These are phyloP conservation scores for Ondatra zibethicus DNA, from an alignment of 2,113 vertebrate genomes.

Conservation along the genomic window DNA sequence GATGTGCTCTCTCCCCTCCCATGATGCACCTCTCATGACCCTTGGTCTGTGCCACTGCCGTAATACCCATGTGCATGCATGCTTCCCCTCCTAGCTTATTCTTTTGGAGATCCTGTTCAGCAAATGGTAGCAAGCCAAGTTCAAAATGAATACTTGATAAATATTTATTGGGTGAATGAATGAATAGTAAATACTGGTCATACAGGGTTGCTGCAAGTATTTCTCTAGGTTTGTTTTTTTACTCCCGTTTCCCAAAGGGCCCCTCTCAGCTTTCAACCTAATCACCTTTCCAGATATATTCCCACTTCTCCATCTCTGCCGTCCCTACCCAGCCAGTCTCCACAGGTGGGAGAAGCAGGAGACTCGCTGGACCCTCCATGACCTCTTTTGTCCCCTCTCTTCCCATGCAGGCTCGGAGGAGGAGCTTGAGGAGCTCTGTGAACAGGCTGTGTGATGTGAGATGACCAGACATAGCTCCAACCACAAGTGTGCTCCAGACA, in stretches of 20 bases:
- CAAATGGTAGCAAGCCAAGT: conserved; percentile 29
- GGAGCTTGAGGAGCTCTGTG: conserved; percentile 91
- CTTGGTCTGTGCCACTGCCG: background rate
- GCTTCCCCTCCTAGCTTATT: conserved; percentile 15
- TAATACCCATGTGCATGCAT: background rate
- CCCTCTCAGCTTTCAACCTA: conserved; percentile 45
- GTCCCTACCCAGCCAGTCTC: background rate
- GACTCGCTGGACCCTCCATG: background rate
- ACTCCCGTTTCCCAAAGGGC: background rate
- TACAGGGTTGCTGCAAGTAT: conserved; percentile 39
- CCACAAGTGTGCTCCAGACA: background rate
- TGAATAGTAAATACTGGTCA: conserved; percentile 48
- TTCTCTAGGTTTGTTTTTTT: conserved; percentile 58
- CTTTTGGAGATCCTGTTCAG: conserved; percentile 23
- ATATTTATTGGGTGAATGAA: conserved; percentile 45
- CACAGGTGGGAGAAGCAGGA: background rate
- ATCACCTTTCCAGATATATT: conserved; percentile 8
- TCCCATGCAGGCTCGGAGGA: conserved; percentile 92
- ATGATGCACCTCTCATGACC: background rate
- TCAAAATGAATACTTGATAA: conserved; percentile 46
- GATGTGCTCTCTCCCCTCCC: background rate
- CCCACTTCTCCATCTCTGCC: background rate
- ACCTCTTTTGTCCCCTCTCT: conserved; percentile 68
- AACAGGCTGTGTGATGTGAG: conserved; percentile 92
- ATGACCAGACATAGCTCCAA: conserved; percentile 48